Evolutionary conservation across 2,797 vertebrate genomes (phyloP).

Genomic region (Podargus strigoides): DNA sequence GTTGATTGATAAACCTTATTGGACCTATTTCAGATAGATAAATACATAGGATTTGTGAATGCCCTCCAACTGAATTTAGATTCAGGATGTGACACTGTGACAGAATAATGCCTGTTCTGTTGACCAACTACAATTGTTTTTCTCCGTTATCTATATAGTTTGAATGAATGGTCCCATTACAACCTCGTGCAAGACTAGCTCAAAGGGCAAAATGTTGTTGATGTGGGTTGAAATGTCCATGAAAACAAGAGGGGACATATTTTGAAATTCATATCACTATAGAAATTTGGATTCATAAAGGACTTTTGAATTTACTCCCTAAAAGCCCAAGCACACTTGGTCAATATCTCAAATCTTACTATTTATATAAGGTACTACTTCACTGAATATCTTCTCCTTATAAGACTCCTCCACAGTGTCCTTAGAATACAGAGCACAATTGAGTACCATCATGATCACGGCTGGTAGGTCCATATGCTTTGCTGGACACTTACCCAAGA

Average conservation of each 20-base stretch:
- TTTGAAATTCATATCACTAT: background rate
- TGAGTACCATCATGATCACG: background rate
- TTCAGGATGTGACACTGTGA: background rate
- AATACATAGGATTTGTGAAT: accelerated
- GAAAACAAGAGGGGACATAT: background rate
- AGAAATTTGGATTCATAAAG: background rate
- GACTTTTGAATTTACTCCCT: background rate
- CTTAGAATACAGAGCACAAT: background rate
- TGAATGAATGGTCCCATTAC: background rate
- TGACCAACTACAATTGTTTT: background rate
- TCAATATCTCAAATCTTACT: background rate
- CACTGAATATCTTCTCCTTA: background rate
- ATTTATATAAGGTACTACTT: background rate
- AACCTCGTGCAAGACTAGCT: background rate
- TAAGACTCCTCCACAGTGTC: background rate
- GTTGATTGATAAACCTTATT: background rate
- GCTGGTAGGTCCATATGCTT: background rate
- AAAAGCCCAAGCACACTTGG: background rate
- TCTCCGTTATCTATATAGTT: background rate
- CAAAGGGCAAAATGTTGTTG: background rate
- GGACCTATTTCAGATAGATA: background rate
- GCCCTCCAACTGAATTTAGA: background rate
- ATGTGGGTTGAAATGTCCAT: background rate
- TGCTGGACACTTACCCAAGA: background rate
- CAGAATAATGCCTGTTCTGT: background rate